Evolutionary conservation across 2,113 vertebrate species (phyloP).

Genomic region (Lophotis ruficrista): DNA sequence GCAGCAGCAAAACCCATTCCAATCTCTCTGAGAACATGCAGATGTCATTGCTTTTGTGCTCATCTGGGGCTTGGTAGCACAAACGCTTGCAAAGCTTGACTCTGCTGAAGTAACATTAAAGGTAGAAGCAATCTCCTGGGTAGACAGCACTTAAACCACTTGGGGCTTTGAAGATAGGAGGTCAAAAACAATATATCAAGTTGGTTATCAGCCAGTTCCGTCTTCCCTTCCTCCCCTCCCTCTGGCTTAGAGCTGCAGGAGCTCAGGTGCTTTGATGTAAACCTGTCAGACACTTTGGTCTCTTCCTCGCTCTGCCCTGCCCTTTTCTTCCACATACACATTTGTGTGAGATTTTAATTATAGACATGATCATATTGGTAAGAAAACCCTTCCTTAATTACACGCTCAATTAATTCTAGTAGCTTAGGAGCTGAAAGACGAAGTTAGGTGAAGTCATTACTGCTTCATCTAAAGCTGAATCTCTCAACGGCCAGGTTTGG

Average conservation of each 20-base stretch:
- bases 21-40: not conserved
- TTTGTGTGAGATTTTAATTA: conserved; percentile 67
- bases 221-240: conserved; percentile 47
- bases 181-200: conserved; percentile 40
- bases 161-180: conserved; percentile 42
- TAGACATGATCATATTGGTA: conserved; percentile 48
- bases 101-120: conserved; percentile 16
- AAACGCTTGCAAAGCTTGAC: not conserved
- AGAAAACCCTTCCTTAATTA: conserved; percentile 66
- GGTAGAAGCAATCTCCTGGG: not conserved
- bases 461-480: conserved; percentile 32
- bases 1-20: not conserved
- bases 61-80: not conserved
- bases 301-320: conserved; percentile 23
- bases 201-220: conserved; percentile 13
- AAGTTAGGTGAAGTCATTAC: conserved; percentile 51
- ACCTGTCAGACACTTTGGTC: conserved; percentile 46
- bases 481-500: not conserved
- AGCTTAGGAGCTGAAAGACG: not conserved
- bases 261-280: conserved; percentile 55
- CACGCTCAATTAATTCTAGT: conserved; percentile 53
- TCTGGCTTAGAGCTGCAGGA: conserved; percentile 39
- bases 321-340: conserved; percentile 21
- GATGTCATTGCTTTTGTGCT: not conserved
- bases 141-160: conserved; percentile 10